Evolutionary conservation across 2,113 vertebrate species (phyloP).

Genomic region (Pteruthius melanotis): DNA sequence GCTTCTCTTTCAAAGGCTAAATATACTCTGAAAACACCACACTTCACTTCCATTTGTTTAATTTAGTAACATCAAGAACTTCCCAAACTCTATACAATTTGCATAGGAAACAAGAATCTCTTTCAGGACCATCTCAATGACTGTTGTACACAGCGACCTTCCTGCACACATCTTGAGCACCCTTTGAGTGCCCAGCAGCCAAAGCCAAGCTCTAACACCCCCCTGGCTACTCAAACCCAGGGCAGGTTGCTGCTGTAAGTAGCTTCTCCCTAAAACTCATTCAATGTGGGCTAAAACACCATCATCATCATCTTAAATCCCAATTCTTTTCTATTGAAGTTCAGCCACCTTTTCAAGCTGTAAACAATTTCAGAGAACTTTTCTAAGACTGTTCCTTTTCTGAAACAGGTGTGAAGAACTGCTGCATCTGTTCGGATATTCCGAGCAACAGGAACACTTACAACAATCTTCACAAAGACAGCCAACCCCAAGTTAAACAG

Average conservation of each 20-base stretch:
- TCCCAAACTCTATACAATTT: neutral
- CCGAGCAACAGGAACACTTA: neutral
- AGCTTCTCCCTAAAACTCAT: neutral
- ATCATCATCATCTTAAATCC: neutral
- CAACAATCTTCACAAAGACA: neutral
- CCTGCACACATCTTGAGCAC: rapidly evolving
- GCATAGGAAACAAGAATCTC: neutral
- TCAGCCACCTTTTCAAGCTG: neutral
- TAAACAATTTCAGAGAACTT: neutral
- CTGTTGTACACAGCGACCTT: neutral
- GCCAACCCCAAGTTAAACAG: neutral
- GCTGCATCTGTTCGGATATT: neutral
- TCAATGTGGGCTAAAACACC: neutral
- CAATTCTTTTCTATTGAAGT: neutral
- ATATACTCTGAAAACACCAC: neutral
- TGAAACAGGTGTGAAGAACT: neutral
- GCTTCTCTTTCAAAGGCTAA: neutral
- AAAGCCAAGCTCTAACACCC: neutral
- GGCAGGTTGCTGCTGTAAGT: neutral
- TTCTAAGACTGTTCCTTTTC: neutral
- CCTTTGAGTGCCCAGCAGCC: neutral
- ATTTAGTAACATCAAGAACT: neutral
- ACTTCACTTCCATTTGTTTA: neutral
- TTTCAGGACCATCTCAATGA: neutral
- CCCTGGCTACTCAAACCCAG: neutral